Conservation (phyloP, 2,888 invertebrate genomes). For the Standfussiana lucernea region DNA sequence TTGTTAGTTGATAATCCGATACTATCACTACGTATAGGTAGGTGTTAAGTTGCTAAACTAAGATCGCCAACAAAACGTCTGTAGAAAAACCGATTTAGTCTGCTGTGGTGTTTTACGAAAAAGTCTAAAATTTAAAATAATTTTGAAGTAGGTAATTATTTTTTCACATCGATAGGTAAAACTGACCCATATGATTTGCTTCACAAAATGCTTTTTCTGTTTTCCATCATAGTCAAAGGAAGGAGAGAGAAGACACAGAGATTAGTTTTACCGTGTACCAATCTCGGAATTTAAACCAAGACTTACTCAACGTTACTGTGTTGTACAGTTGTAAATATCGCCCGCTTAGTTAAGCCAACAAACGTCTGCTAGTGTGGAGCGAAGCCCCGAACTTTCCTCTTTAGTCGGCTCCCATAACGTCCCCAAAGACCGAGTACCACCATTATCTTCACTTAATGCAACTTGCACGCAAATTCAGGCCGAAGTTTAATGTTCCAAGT, state of each 20-base stretch:
- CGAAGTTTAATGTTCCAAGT: conserved; percentile 77
- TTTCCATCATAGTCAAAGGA: not conserved
- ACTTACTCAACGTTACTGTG: conserved; percentile 15
- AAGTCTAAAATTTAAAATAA: not conserved
- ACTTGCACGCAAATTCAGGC: conserved; percentile 75
- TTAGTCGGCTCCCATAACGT: conserved; percentile 59
- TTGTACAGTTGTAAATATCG: conserved; percentile 60
- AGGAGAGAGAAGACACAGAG: not conserved
- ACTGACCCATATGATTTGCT: not conserved
- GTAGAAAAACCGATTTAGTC: not conserved
- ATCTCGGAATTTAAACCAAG: conserved; percentile 16
- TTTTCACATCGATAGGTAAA: not conserved
- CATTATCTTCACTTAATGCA: conserved; percentile 75
- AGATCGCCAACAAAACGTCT: not conserved
- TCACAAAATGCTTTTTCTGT: no score
- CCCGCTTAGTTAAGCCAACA: conserved; percentile 62
- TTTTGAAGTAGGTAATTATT: not conserved
- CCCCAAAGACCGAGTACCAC: conserved; percentile 69
- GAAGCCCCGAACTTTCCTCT: conserved; percentile 61
- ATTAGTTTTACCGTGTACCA: not conserved
- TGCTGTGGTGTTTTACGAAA: not conserved
- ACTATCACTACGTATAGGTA: not conserved
- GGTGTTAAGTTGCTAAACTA: not conserved
- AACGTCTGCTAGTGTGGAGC: conserved; percentile 48
- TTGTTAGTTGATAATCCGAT: conserved; percentile 1